A percentile compares a stretch with the other conserved stretches of the same genome.
Conservation (phyloP, 2,113 vertebrate species). For the Centropus bengalensis region DNA sequence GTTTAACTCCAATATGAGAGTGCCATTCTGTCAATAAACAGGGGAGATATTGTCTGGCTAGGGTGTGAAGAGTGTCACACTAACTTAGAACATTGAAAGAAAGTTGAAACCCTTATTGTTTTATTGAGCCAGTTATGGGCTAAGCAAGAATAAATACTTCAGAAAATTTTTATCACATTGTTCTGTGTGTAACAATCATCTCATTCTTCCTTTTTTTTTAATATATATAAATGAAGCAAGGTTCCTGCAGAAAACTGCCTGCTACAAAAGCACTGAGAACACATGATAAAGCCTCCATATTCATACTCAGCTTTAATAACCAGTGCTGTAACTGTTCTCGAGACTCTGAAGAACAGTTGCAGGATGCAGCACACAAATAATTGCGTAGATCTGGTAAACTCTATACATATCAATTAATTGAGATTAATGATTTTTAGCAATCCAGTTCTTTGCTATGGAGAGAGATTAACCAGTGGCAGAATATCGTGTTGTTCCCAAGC, state of each 20-base stretch:
- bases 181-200: background rate
- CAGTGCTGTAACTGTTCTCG: background rate
- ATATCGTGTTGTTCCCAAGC: background rate
- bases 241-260: background rate
- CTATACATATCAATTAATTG: background rate
- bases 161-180: background rate
- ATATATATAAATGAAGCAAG: background rate
- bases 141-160: background rate
- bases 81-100: background rate
- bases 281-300: background rate
- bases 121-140: background rate
- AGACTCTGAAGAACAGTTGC: background rate
- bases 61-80: background rate
- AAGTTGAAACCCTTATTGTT: background rate
- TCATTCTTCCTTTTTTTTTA: background rate
- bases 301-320: background rate
- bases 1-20: background rate
- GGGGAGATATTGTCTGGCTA: background rate
- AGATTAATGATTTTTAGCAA: background rate
- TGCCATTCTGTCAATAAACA: background rate
- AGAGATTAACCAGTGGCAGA: background rate
- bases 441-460: background rate
- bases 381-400: background rate
- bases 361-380: background rate
- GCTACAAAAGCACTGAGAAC: background rate